These are phyloP conservation scores for Drosophila subsilvestris DNA, from an alignment of 2,888 invertebrate species.

Conservation along the genomic window DNA sequence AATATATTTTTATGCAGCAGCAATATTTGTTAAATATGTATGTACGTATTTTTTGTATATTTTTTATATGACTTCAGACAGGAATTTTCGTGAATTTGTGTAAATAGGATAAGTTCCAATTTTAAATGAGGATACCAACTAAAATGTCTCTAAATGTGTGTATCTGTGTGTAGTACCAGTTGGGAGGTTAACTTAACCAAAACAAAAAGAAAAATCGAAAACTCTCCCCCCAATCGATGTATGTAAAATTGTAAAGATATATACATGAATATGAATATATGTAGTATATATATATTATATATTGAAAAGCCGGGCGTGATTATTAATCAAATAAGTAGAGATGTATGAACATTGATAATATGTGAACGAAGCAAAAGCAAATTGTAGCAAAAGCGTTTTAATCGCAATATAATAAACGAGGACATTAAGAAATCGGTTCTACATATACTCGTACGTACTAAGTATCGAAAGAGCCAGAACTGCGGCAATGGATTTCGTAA, in stretches of 20 bases:
- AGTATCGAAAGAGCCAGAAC: background rate
- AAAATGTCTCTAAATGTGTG: conserved; percentile 64
- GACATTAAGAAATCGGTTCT: conserved; percentile 49
- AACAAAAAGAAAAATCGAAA: conserved; percentile 35
- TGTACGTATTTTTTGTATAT: conserved; percentile 25
- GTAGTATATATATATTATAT: conserved; percentile 41
- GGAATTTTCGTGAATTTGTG: conserved; percentile 58
- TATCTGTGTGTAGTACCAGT: conserved; percentile 61
- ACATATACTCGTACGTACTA: conserved; percentile 5
- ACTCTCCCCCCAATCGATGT: conserved; percentile 33
- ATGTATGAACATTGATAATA: conserved; percentile 26
- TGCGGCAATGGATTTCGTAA: background rate
- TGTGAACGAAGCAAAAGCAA: conserved; percentile 33
- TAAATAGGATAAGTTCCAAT: conserved; percentile 68
- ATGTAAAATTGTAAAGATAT: conserved; percentile 40
- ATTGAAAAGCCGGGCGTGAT: conserved; percentile 46
- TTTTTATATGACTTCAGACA: conserved; percentile 35
- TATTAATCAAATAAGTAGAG: conserved; percentile 52
- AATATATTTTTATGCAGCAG: conserved; percentile 1
- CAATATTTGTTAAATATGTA: conserved; percentile 19
- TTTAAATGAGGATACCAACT: conserved; percentile 31
- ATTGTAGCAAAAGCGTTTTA: conserved; percentile 66
- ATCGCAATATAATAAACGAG: conserved; percentile 54
- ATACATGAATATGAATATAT: conserved; percentile 40
- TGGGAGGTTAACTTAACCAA: conserved; percentile 59